Evolutionary conservation across 1,140 invertebrate genomes (phyloP).

Genomic region (Tetramorium alpestre): DNA sequence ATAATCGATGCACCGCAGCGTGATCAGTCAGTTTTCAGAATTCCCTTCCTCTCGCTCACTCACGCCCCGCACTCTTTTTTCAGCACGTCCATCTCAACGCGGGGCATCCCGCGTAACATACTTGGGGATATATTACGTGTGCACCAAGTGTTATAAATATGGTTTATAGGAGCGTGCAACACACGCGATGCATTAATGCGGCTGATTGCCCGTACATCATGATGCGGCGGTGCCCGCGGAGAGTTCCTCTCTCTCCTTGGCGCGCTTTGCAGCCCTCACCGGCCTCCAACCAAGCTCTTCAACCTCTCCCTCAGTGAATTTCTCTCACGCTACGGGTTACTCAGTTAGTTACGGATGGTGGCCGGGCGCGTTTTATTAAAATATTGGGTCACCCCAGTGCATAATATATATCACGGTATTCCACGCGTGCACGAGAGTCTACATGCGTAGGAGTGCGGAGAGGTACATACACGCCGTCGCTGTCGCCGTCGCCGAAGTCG

Average conservation of each 20-base stretch:
- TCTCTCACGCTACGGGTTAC: conserved; percentile 71
- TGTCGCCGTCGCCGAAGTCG: background rate
- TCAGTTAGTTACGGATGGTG: conserved; percentile 78
- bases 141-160: conserved; percentile 82
- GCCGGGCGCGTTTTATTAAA: conserved; percentile 81
- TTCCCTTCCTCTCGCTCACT: background rate
- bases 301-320: conserved; percentile 11
- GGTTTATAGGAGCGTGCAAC: conserved; percentile 78
- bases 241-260: conserved; percentile 49
- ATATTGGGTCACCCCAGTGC: conserved; percentile 80
- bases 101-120: conserved; percentile 27
- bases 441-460: background rate
- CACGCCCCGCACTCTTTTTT: background rate
- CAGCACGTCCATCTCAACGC: background rate
- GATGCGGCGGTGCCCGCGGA: conserved; percentile 62
- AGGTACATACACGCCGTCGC: background rate
- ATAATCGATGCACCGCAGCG: conserved; percentile 49
- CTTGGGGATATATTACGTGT: conserved; percentile 75
- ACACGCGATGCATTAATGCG: conserved; percentile 82
- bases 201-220: conserved; percentile 85
- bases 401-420: conserved; percentile 59
- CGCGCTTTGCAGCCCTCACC: conserved; percentile 35
- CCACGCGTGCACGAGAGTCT: background rate
- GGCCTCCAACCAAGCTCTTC: background rate
- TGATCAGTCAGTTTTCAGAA: conserved; percentile 45